These are phyloP conservation scores for Rhinogobius similis DNA, from an alignment of 2,113 vertebrate species.

Conservation along the genomic window DNA sequence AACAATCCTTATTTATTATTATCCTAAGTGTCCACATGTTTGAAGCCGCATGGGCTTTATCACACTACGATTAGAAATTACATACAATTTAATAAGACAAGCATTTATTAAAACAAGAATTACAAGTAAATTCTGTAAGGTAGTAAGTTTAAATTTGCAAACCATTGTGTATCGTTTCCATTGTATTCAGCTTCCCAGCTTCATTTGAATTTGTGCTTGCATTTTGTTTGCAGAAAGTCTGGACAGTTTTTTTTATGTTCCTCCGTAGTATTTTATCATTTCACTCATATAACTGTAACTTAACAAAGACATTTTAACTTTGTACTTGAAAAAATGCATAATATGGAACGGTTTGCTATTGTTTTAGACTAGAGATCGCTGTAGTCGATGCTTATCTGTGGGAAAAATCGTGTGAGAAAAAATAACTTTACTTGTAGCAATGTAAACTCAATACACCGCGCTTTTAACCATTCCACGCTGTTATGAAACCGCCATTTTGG, in stretches of 20 bases:
- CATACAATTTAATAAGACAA: no score
- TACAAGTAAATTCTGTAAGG: background rate
- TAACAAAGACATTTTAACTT: conserved; percentile 98
- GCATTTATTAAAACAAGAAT: no score
- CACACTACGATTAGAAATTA: no score
- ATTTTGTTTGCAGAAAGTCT: conserved; percentile 81
- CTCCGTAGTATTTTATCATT: conserved; percentile 90
- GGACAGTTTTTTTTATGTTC: conserved; percentile 90
- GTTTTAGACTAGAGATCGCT: conserved; percentile 98
- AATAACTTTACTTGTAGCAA: conserved; percentile 78
- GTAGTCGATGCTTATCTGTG: conserved; percentile 97
- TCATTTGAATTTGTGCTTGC: background rate
- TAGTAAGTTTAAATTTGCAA: background rate
- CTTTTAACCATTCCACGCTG: conserved; percentile 85
- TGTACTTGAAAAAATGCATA: conserved; percentile 95
- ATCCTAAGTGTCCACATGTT: no score
- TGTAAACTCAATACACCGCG: conserved; percentile 82
- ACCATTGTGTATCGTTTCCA: background rate
- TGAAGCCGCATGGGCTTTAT: no score
- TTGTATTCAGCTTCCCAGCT: background rate
- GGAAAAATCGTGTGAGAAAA: conserved; percentile 88
- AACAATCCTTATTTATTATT: no score
- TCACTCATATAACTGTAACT: conserved; percentile 90
- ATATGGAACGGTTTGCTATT: conserved; percentile 87
- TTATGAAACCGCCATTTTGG: conserved; percentile 70